Evolutionary conservation across 2,113 vertebrate genomes (phyloP).

Genomic region (Cyanoliseus patagonus): DNA sequence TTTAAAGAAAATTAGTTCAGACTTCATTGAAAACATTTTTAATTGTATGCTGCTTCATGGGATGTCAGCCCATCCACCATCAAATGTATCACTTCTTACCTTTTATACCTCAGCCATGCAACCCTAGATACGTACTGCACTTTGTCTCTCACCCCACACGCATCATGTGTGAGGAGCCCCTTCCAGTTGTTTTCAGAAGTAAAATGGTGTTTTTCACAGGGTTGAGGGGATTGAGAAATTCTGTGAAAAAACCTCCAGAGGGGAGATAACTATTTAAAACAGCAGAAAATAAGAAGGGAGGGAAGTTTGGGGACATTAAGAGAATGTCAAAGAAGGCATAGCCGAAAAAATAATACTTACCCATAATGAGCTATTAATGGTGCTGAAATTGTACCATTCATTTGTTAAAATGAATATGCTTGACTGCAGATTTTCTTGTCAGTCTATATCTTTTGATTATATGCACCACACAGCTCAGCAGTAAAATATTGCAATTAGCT

Average conservation of each 20-base stretch:
- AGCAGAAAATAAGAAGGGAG: background rate
- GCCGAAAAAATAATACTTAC: background rate
- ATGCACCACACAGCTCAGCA: background rate
- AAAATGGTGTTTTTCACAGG: background rate
- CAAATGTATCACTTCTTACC: background rate
- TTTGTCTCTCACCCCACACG: background rate
- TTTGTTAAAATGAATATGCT: background rate
- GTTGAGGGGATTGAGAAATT: background rate
- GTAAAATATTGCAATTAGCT: slow-evolving; percentile 42
- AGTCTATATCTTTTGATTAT: slow-evolving; percentile 43
- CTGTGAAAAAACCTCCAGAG: background rate
- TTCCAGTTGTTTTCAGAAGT: background rate
- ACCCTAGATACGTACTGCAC: background rate
- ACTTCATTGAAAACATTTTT: background rate
- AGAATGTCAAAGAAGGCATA: background rate
- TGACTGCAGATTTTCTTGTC: slow-evolving; percentile 6
- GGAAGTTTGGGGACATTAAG: background rate
- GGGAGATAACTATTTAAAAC: background rate
- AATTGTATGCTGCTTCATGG: background rate
- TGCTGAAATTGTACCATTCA: background rate
- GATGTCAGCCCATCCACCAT: background rate
- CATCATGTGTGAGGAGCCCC: background rate
- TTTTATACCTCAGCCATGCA: background rate
- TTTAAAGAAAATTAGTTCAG: background rate
- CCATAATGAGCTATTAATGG: background rate